Percentiles rank a stretch among this genome's conserved stretches.
Evolutionary conservation across 2,888 invertebrate genomes (phyloP).

Genomic region (Gryllus longicercus): DNA sequence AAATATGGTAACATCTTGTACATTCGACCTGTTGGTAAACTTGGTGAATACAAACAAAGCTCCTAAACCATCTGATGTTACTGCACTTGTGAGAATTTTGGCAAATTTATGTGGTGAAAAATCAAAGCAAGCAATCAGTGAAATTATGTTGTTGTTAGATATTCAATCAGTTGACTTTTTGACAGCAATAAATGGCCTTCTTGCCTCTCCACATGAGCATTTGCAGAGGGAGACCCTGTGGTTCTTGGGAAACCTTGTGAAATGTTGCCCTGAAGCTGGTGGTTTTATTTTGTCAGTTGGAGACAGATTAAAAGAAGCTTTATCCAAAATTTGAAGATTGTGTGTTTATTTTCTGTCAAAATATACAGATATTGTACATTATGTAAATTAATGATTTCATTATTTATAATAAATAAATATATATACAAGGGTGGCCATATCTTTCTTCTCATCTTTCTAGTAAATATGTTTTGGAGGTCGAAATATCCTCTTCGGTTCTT

Average conservation of each 20-base stretch:
- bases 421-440: neutral
- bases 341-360: neutral
- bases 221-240: conserved; percentile 45
- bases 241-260: conserved; percentile 46
- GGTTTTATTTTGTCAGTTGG: neutral
- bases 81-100: conserved; percentile 43
- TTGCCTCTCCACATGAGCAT: conserved; percentile 39
- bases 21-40: conserved; percentile 25
- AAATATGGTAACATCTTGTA: conserved; percentile 18
- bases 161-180: conserved; percentile 20
- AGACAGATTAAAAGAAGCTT: neutral
- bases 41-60: conserved; percentile 30
- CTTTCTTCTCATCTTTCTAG: neutral
- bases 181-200: conserved; percentile 23
- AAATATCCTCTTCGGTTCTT: neutral
- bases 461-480: neutral
- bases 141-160: conserved; percentile 20
- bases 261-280: conserved; percentile 39
- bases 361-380: neutral
- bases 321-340: conserved; percentile 3
- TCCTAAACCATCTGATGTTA: conserved; percentile 33
- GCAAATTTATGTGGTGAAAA: conserved; percentile 43
- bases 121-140: conserved; percentile 37
- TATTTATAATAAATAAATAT: neutral
- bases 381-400: neutral